A percentile compares a stretch with the other conserved stretches of the same genome.
Conservation (phyloP, 2,888 invertebrate species). For the Agapostemon virescens region DNA sequence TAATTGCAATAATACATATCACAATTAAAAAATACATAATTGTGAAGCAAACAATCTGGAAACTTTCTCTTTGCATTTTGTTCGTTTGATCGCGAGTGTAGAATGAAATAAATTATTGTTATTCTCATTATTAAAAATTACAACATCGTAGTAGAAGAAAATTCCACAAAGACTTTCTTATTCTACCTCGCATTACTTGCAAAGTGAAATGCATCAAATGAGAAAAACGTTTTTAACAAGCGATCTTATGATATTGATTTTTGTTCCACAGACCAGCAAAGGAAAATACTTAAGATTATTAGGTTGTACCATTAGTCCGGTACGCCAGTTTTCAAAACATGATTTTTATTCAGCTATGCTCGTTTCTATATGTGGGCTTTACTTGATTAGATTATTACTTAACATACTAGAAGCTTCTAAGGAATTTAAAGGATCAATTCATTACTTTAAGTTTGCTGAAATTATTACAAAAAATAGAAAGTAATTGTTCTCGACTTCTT, state of each 20-base stretch:
- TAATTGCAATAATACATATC: no score
- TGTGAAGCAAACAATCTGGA: no score
- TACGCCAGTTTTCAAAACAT: no score
- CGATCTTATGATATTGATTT: neutral
- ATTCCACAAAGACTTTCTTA: neutral
- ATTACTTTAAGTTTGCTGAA: neutral
- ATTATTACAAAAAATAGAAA: neutral
- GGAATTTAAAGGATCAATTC: neutral
- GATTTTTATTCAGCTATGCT: neutral
- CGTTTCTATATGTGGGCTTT: neutral
- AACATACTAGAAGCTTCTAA: neutral
- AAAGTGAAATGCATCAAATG: neutral
- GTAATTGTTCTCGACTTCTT: neutral
- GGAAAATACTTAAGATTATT: neutral
- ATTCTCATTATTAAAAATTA: neutral
- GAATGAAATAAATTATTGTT: neutral
- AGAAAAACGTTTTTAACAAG: neutral
- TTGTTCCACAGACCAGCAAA: neutral
- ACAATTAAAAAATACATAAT: no score
- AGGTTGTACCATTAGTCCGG: neutral
- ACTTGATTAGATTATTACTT: neutral
- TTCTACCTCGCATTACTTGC: neutral
- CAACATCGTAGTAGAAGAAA: no score
- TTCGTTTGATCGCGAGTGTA: neutral
- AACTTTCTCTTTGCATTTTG: neutral